Conservation (phyloP, 2,797 vertebrate genomes). For the Rhabdomys pumilio region DNA sequence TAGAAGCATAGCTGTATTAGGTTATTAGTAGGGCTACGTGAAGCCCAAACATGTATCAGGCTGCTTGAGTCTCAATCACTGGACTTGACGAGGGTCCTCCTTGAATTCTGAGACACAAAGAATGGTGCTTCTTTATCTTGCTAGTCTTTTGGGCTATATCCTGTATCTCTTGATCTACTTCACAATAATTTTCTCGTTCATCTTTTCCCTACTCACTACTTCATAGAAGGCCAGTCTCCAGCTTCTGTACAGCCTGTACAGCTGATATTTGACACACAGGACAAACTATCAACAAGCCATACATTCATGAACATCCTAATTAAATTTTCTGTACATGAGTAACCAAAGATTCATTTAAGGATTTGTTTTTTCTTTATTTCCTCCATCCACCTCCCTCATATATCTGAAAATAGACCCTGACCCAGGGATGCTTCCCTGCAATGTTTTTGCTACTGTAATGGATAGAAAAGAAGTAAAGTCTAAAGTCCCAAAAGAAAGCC, state of each 20-base stretch:
- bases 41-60: neutral
- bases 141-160: neutral
- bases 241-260: neutral
- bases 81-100: neutral
- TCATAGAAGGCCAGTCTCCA: neutral
- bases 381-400: neutral
- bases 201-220: neutral
- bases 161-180: neutral
- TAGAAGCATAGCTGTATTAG: neutral
- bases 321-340: conserved; percentile 68
- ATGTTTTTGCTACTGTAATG: conserved; percentile 55
- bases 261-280: neutral
- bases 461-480: conserved; percentile 72
- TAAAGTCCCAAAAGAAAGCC: conserved; percentile 72
- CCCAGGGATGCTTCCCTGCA: neutral
- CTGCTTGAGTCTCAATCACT: neutral
- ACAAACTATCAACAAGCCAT: conserved; percentile 12
- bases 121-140: neutral
- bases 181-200: rapidly evolving
- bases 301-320: conserved; percentile 51
- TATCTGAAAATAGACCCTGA: conserved; percentile 62
- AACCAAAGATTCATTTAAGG: conserved; percentile 77
- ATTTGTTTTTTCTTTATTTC: neutral
- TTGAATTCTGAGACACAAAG: neutral
- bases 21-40: neutral